Evolutionary conservation across 2,113 vertebrate genomes (phyloP), one percentile per base, ranked within the genome.

Genomic region (Thymallus thymallus): DNA sequence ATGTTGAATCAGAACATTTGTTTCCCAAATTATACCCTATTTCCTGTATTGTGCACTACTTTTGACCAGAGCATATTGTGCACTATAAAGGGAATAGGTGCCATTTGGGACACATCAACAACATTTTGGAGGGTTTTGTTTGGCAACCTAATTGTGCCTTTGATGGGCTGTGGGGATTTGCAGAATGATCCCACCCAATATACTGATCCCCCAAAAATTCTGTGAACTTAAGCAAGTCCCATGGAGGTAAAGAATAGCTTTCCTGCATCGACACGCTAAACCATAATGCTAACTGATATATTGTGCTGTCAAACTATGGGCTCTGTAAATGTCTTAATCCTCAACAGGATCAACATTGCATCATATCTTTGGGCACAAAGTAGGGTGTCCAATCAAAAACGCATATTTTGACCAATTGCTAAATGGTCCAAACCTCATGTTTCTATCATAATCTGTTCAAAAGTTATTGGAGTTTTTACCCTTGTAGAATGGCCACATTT

Each of bases 131-230:
- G 35, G 35, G 35, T 41, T 41, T 68, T 70, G 32, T 67, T 83
- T 78, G 56, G 64, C 76, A 86, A 81, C 74, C 20, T 9, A 41
- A 41, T 41, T 22, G 56, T 65, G 68, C 69, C 41, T 85, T 76
- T 20, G 0, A 51, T 69, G 76, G 74, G 35, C 35, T 41, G 35
- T 41, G 35, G 35, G 35, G 69, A 35, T 46, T 68, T 29, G 32
- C 76, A 69, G 82, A 30, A 18, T 74, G 55, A 82, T 73, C 74
- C 71, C 72, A 58, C 61, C 79, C 75, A 83, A 67, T 48, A 84
- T 74, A 64, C 72, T 68, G 72, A 76, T 69, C 77, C 83, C 72
- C 32, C 0, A 22, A 67, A 80, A 80, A 62, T 77, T 61, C 1
- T 65, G n/a, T 29, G 16, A 86, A 84, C 68, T 80, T 35, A 35